Conservation (phyloP, 2,888 invertebrate species). For the Anthrax anthrax region DNA sequence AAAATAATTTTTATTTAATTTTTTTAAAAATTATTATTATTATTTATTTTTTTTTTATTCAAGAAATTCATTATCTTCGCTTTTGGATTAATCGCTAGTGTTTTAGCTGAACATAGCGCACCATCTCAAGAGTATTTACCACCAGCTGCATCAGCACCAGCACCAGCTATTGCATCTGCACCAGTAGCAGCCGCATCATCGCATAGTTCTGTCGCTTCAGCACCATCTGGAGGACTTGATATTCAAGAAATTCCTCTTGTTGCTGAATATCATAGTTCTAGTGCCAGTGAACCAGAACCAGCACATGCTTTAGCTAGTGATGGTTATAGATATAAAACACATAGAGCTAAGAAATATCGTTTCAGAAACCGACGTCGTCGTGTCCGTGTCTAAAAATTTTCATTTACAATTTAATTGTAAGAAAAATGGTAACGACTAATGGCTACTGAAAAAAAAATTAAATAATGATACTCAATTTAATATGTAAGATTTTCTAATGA, state of each 20-base stretch:
- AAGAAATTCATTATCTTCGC: background rate
- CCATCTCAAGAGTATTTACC: conserved; percentile 4
- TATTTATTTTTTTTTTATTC: background rate
- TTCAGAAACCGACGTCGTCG: conserved; percentile 2
- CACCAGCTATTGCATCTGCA: background rate
- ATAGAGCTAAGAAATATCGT: background rate
- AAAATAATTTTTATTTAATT: background rate
- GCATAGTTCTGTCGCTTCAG: background rate
- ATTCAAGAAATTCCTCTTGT: background rate
- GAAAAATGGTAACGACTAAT: too few relatives aligned
- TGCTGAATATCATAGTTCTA: background rate
- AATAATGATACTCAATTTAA: background rate
- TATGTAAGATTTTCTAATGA: too few relatives aligned
- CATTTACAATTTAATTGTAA: too few relatives aligned
- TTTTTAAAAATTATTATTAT: background rate
- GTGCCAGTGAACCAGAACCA: background rate
- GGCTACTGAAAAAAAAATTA: too few relatives aligned
- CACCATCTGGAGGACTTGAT: background rate
- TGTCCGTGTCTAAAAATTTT: background rate
- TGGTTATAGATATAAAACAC: conserved; percentile 2
- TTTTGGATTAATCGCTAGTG: background rate
- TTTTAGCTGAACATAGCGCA: background rate
- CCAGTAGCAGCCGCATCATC: background rate
- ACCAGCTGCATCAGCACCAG: conserved; percentile 2
- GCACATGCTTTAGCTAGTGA: background rate